Conservation (phyloP, 92 coral and sea anemone species). For the Umimayanthus chanpuru region DNA sequence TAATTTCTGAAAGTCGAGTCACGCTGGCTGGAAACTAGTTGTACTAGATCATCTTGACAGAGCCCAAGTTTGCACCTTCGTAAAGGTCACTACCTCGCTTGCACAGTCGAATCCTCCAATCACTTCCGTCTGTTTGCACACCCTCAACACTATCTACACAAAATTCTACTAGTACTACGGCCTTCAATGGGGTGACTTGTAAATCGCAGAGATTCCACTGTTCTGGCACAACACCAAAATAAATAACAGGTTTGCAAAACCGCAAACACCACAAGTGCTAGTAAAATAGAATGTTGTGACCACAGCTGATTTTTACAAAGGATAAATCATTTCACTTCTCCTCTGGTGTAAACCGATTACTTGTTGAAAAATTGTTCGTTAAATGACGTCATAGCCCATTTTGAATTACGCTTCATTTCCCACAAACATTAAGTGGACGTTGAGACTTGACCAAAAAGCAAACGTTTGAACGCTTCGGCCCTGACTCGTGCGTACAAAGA, state of each 20-base stretch:
- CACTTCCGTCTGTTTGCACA: constrained; percentile 30
- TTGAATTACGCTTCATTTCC: not conserved
- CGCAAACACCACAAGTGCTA: not conserved
- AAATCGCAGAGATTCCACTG: not conserved
- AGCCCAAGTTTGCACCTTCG: not conserved
- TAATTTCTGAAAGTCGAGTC: not conserved
- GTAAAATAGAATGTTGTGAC: not conserved
- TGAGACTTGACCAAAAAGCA: no score
- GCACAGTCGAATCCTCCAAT: not conserved
- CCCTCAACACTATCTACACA: not conserved
- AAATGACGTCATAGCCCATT: not conserved
- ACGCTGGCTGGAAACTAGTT: not conserved
- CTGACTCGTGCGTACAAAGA: no score
- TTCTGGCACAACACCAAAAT: not conserved
- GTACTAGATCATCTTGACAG: not conserved
- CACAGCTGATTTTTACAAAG: not conserved
- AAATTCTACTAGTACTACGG: not conserved
- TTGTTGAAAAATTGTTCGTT: not conserved
- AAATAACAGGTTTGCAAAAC: not conserved
- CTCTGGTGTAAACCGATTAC: not conserved
- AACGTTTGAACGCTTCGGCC: not conserved
- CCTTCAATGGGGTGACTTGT: constrained; percentile 23
- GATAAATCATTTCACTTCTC: not conserved
- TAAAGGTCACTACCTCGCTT: not conserved
- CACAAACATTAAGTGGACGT: not conserved